phyloP scores from a whole-genome alignment of 1,140 invertebrate species.

The Drosophila elegans region DNA sequence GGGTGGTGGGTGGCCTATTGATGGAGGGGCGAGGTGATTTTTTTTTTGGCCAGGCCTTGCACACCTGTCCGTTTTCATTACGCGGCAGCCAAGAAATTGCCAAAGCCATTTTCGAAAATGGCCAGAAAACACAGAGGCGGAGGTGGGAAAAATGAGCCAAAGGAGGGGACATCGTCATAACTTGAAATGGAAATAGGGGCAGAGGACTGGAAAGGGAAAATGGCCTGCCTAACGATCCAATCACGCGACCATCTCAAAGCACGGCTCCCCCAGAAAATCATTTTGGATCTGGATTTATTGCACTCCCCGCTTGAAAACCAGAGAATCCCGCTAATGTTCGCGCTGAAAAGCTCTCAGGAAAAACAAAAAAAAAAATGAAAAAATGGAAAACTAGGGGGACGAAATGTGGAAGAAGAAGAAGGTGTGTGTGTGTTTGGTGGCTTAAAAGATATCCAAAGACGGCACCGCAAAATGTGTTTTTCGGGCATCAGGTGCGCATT shows the following conservation, averaged over 20 bases:
- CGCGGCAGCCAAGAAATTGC: constrained; percentile 54
- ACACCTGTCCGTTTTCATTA: constrained; percentile 77
- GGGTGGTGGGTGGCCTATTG: background rate
- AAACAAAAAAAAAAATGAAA: constrained; percentile 6
- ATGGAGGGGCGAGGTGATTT: background rate
- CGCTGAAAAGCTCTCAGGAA: constrained; percentile 56
- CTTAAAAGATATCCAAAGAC: constrained; percentile 16
- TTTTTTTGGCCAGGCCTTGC: constrained; percentile 23
- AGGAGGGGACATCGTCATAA: constrained; percentile 54
- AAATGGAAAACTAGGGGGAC: background rate
- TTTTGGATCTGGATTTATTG: constrained; percentile 77
- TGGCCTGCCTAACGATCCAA: constrained; percentile 51
- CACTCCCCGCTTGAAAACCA: constrained; percentile 28
- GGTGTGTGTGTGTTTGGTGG: background rate
- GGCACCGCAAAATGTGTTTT: constrained; percentile 49
- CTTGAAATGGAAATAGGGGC: constrained; percentile 69
- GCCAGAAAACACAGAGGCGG: constrained; percentile 1
- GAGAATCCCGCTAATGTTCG: constrained; percentile 74
- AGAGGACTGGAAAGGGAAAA: background rate
- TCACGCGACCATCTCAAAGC: constrained; percentile 59
- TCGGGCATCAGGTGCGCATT: constrained; percentile 75
- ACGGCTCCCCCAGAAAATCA: constrained; percentile 56
- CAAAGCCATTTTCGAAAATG: constrained; percentile 60
- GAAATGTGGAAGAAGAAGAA: background rate
- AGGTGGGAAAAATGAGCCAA: background rate